Percentiles rank a stretch among this genome's conserved stretches.
phyloP scores from a whole-genome alignment of 2,888 invertebrate species.

The Pseudeuparius sepicola region DNA sequence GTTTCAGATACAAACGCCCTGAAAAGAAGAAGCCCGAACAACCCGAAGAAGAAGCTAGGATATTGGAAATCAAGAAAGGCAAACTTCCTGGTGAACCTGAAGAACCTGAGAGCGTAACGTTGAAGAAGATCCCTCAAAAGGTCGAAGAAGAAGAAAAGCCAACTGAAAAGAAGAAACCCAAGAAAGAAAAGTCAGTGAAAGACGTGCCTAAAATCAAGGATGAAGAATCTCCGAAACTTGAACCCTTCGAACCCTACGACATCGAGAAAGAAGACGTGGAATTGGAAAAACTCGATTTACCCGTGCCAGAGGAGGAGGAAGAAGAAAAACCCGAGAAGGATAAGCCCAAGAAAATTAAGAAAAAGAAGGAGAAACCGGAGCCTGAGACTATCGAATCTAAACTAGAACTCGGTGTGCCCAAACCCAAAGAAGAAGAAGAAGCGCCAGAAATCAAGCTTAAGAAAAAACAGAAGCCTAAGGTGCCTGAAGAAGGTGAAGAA shows the following conservation, averaged over 20 bases:
- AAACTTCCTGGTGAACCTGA: slow-evolving; percentile 38
- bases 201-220: slow-evolving; percentile 12
- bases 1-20: slow-evolving; percentile 31
- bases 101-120: slow-evolving; percentile 38
- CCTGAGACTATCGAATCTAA: slow-evolving; percentile 25
- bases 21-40: slow-evolving; percentile 30
- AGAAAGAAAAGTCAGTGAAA: slow-evolving; percentile 26
- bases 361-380: slow-evolving; percentile 28
- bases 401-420: slow-evolving; percentile 29
- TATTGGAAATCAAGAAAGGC: slow-evolving; percentile 40
- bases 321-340: slow-evolving; percentile 32
- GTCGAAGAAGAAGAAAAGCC: slow-evolving; percentile 30
- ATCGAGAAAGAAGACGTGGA: slow-evolving; percentile 37
- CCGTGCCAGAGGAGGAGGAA: slow-evolving; percentile 26
- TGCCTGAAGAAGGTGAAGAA: slow-evolving; percentile 31
- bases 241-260: slow-evolving; percentile 27
- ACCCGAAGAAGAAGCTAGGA: slow-evolving; percentile 30
- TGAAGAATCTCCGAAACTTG: slow-evolving; percentile 20
- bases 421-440: slow-evolving; percentile 33
- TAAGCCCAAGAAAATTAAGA: slow-evolving; percentile 31
- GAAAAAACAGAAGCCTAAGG: slow-evolving; percentile 30
- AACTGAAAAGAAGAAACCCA: slow-evolving; percentile 32
- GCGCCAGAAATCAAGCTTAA: slow-evolving; percentile 36
- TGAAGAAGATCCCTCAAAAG: slow-evolving; percentile 46
- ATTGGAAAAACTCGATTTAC: slow-evolving; percentile 31